A percentile compares a stretch with the other conserved stretches of the same genome.
Conservation (phyloP, 2,113 vertebrate species). For the Lutjanus erythropterus region DNA sequence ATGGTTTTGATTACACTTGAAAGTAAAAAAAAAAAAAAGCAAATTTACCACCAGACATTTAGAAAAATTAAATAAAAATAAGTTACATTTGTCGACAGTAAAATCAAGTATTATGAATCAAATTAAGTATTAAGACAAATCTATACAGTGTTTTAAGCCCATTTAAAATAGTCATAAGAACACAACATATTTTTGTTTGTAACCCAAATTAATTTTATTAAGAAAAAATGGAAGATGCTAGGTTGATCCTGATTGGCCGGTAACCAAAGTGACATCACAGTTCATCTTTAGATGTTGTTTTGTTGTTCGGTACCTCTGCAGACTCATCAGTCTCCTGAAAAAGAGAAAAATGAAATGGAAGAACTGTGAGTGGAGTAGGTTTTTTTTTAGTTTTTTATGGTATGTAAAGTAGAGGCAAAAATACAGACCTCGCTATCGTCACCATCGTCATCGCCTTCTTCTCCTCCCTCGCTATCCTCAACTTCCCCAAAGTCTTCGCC, state of each 20-base stretch:
- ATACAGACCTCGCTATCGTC: conserved; percentile 59
- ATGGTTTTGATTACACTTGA: background rate
- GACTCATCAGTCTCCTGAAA: conserved; percentile 60
- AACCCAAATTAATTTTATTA: conserved; percentile 63
- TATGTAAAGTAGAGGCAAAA: background rate
- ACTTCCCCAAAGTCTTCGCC: too few relatives aligned
- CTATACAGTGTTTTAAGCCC: background rate
- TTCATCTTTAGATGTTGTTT: conserved; percentile 75
- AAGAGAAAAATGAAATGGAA: background rate
- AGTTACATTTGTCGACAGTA: background rate
- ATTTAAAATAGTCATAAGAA: background rate
- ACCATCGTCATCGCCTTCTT: background rate
- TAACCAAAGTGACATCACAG: conserved; percentile 66
- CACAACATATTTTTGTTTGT: conserved; percentile 8
- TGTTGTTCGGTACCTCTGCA: conserved; percentile 35
- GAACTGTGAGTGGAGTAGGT: background rate
- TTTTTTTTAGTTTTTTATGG: background rate
- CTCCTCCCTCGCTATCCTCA: background rate
- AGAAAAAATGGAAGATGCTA: conserved; percentile 54
- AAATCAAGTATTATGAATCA: background rate
- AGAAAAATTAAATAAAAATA: background rate
- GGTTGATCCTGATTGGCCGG: conserved; percentile 44
- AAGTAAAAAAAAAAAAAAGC: background rate
- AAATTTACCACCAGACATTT: background rate
- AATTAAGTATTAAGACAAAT: background rate